Evolutionary conservation across 2,888 invertebrate genomes (phyloP).

Genomic region (Octonoba sinensis): DNA sequence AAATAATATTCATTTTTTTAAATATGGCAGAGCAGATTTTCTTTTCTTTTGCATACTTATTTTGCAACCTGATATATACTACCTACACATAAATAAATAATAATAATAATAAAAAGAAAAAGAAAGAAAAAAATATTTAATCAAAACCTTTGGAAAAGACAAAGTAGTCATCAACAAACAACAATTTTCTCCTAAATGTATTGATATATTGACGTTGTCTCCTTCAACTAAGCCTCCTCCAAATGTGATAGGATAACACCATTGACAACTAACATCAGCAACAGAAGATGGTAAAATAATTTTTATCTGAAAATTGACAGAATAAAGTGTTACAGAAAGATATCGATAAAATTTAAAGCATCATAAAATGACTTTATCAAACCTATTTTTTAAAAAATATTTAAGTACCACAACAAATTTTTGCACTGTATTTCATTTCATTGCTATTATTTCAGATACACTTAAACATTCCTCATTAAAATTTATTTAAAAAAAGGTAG

Average conservation of each 20-base stretch:
- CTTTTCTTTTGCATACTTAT: too few species aligned
- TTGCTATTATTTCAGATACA: too few species aligned
- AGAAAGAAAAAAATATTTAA: too few species aligned
- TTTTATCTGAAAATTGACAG: slow-evolving; percentile 34
- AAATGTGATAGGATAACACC: slow-evolving; percentile 55
- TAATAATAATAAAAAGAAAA: too few species aligned
- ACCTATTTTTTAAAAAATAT: background rate
- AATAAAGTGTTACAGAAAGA: too few species aligned
- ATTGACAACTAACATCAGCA: slow-evolving; percentile 41
- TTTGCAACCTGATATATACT: too few species aligned
- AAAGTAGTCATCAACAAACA: slow-evolving; percentile 41
- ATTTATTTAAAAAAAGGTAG: too few species aligned
- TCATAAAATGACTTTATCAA: background rate
- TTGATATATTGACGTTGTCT: slow-evolving; percentile 34
- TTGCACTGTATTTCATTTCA: background rate
- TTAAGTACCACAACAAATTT: background rate
- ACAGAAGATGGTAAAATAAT: slow-evolving; percentile 41
- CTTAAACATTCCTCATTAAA: too few species aligned
- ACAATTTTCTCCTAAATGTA: slow-evolving; percentile 35
- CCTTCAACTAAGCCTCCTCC: slow-evolving; percentile 63
- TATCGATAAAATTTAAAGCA: background rate
- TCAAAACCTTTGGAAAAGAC: slow-evolving; percentile 58
- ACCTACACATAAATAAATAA: too few species aligned
- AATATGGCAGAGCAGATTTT: too few species aligned
- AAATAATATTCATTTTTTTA: too few species aligned